Evolutionary conservation across 2,113 vertebrate species (phyloP).

Genomic region (Archocentrus centrarchus): DNA sequence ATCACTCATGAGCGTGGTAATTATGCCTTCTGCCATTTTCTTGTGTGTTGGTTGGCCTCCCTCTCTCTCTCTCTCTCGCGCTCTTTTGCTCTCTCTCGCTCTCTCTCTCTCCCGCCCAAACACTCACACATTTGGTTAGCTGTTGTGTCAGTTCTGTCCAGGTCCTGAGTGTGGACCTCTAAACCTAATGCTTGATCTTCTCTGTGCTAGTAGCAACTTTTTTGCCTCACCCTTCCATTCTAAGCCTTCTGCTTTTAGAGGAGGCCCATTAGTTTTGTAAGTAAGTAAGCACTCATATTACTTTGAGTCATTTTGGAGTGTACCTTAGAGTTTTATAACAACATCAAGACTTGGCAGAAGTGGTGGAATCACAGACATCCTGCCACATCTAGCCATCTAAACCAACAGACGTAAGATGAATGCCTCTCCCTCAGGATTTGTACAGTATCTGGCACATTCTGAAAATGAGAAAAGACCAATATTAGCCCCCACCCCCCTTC

Average conservation of each 20-base stretch:
- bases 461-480: slow-evolving; percentile 76
- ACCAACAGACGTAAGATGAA: slow-evolving; percentile 43
- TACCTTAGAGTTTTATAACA: neutral
- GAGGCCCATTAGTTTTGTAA: slow-evolving; percentile 6
- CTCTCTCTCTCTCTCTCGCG: slow-evolving; percentile 23
- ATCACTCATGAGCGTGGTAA: slow-evolving; percentile 96
- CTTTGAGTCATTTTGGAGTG: neutral
- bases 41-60: slow-evolving; percentile 68
- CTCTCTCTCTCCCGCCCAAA: neutral
- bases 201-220: slow-evolving; percentile 35
- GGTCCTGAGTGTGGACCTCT: slow-evolving; percentile 76
- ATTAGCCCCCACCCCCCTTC: slow-evolving; percentile 45
- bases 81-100: slow-evolving; percentile 15
- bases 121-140: slow-evolving; percentile 38
- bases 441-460: slow-evolving; percentile 82
- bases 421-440: slow-evolving; percentile 81
- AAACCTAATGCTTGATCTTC: slow-evolving; percentile 23
- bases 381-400: neutral
- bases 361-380: slow-evolving; percentile 1
- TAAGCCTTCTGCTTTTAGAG: neutral
- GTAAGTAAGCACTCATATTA: neutral
- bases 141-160: slow-evolving; percentile 87
- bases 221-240: slow-evolving; percentile 14
- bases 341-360: slow-evolving; percentile 8
- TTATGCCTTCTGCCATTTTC: slow-evolving; percentile 88